Evolutionary conservation across 2,888 invertebrate genomes (phyloP).

Genomic region (Microctonus aethiopoides): DNA sequence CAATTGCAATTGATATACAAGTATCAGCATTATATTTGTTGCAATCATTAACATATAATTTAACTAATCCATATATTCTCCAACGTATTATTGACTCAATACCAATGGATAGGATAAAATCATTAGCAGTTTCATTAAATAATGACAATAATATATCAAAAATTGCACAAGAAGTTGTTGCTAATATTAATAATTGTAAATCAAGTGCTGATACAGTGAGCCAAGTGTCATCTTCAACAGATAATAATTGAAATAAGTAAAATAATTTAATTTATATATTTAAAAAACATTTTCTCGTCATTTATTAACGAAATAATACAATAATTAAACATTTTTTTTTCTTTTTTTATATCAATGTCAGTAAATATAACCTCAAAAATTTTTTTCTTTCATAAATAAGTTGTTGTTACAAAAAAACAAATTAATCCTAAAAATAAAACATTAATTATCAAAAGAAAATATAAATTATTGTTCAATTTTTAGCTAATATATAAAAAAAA

Average conservation of each 20-base stretch:
- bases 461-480: too few relatives aligned
- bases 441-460: too few relatives aligned
- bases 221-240: not conserved
- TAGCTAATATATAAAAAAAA: too few relatives aligned
- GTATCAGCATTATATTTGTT: conserved; percentile 49
- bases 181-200: conserved; percentile 25
- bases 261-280: not conserved
- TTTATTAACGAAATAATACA: too few relatives aligned
- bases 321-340: too few relatives aligned
- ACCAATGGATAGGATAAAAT: conserved; percentile 47
- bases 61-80: conserved; percentile 44
- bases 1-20: conserved; percentile 45
- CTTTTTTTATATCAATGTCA: too few relatives aligned
- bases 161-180: conserved; percentile 47
- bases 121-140: conserved; percentile 19
- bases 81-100: conserved; percentile 39
- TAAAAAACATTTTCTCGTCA: not conserved
- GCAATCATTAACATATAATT: conserved; percentile 52
- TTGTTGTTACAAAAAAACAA: too few relatives aligned
- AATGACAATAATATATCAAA: conserved; percentile 22
- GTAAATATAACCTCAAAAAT: too few relatives aligned
- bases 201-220: conserved; percentile 26
- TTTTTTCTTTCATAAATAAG: too few relatives aligned
- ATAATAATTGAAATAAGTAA: not conserved
- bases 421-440: too few relatives aligned